These are phyloP conservation scores for Ginglymostoma cirratum DNA, from an alignment of 2,113 vertebrate genomes.

Conservation along the genomic window DNA sequence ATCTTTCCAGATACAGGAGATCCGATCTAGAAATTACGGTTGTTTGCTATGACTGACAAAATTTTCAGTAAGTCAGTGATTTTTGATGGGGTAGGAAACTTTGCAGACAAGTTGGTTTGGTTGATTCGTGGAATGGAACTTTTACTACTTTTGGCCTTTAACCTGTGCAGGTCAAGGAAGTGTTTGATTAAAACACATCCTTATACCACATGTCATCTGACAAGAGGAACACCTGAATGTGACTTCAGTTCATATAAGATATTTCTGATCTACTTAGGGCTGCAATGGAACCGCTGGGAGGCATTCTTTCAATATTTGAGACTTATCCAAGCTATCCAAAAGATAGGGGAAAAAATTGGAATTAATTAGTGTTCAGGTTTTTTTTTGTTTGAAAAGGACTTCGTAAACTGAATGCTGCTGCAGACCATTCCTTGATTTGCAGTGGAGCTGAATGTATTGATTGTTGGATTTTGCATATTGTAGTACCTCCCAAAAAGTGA, in stretches of 20 bases:
- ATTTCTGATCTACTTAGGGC: constrained; percentile 27
- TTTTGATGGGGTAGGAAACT: not conserved
- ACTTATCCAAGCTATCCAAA: not conserved
- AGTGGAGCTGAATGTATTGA: not conserved
- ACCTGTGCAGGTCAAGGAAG: constrained; percentile 3
- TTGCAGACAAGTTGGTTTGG: not conserved
- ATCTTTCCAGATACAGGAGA: not conserved
- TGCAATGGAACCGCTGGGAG: constrained; percentile 24
- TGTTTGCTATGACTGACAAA: not conserved
- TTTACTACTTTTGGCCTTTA: not conserved
- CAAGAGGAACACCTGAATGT: constrained; percentile 32
- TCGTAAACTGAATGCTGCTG: not conserved
- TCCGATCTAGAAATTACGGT: not conserved
- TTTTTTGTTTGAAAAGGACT: not conserved
- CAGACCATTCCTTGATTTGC: not conserved
- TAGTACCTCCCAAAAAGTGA: not conserved
- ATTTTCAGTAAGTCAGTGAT: not conserved
- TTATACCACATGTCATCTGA: constrained; percentile 25
- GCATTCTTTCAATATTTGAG: not conserved
- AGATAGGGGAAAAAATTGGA: not conserved
- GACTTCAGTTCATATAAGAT: constrained; percentile 19
- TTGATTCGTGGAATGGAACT: not conserved
- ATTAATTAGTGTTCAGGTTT: not conserved
- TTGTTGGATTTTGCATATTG: not conserved
- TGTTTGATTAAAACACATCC: constrained; percentile 18